phyloP scores from a whole-genome alignment of 1,140 invertebrate genomes.

The Atopsyche davidsoni region DNA sequence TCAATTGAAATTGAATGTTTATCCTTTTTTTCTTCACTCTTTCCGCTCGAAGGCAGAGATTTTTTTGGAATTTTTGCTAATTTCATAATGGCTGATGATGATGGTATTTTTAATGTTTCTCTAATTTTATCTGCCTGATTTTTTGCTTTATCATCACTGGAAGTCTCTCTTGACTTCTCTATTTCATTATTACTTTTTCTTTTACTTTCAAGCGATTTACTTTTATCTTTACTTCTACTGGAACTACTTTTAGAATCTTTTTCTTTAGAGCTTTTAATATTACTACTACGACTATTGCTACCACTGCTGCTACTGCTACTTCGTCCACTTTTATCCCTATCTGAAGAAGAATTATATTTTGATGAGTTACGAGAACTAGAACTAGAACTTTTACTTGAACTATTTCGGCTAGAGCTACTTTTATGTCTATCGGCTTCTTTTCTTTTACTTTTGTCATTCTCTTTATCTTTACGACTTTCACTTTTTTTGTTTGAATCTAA shows the following conservation, averaged over 20 bases:
- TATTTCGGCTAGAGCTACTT: constrained; percentile 46
- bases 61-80: constrained; percentile 73
- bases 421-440: constrained; percentile 43
- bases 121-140: constrained; percentile 62
- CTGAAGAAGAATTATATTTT: constrained; percentile 31
- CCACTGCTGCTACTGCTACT: constrained; percentile 37
- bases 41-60: constrained; percentile 33
- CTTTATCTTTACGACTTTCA: constrained; percentile 32
- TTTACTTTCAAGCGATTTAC: constrained; percentile 29
- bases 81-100: constrained; percentile 60
- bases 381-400: constrained; percentile 49
- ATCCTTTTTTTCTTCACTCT: constrained; percentile 51
- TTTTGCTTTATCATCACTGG: constrained; percentile 45
- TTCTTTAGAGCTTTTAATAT: constrained; percentile 42
- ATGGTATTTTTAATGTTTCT: constrained; percentile 58
- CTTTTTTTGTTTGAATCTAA: constrained; percentile 30
- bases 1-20: constrained; percentile 76
- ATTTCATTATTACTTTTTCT: constrained; percentile 43
- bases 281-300: constrained; percentile 41
- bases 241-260: constrained; percentile 43
- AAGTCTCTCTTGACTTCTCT: constrained; percentile 40
- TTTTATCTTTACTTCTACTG: constrained; percentile 28
- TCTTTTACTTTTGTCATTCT: constrained; percentile 34
- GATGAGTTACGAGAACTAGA: constrained; percentile 44
- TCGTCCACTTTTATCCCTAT: constrained; percentile 43